Conservation (phyloP, 2,888 invertebrate genomes). For the Alloscopus bannaensis region DNA sequence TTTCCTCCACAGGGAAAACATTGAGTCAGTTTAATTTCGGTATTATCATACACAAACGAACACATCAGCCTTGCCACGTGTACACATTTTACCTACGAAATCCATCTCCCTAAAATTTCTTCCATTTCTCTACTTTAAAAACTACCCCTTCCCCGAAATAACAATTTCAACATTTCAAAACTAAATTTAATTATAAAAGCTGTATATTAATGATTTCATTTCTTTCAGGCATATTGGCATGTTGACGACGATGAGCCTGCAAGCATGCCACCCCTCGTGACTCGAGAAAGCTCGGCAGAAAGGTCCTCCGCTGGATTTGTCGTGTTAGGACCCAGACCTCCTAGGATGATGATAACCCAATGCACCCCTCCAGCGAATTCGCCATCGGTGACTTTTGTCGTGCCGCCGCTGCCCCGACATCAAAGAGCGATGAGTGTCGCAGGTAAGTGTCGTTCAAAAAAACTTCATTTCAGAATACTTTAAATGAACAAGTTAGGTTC, state of each 20-base stretch:
- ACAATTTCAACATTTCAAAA: too few relatives aligned
- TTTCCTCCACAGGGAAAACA: too few relatives aligned
- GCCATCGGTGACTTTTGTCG: conserved; percentile 1
- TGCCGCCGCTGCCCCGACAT: not conserved
- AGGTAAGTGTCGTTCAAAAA: conserved; percentile 14
- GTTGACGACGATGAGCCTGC: conserved; percentile 45
- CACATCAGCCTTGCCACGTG: too few relatives aligned
- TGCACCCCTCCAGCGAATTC: not conserved
- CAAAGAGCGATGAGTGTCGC: conserved; percentile 45
- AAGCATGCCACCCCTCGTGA: conserved; percentile 42
- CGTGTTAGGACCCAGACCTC: conserved; percentile 41
- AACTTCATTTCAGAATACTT: not conserved
- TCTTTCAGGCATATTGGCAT: conserved; percentile 52
- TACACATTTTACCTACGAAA: too few relatives aligned
- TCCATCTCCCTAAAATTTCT: too few relatives aligned
- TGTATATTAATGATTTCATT: too few relatives aligned
- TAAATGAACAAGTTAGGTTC: not conserved
- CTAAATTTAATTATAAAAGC: too few relatives aligned
- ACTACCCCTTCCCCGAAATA: too few relatives aligned
- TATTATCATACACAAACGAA: too few relatives aligned
- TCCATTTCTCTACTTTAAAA: too few relatives aligned
- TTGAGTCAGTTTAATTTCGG: too few relatives aligned
- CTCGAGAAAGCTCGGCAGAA: conserved; percentile 24
- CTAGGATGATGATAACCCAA: conserved; percentile 6
- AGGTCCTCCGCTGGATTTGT: conserved; percentile 36